Evolutionary conservation across 2,888 invertebrate species (phyloP).

Genomic region (Apantesis nais): DNA sequence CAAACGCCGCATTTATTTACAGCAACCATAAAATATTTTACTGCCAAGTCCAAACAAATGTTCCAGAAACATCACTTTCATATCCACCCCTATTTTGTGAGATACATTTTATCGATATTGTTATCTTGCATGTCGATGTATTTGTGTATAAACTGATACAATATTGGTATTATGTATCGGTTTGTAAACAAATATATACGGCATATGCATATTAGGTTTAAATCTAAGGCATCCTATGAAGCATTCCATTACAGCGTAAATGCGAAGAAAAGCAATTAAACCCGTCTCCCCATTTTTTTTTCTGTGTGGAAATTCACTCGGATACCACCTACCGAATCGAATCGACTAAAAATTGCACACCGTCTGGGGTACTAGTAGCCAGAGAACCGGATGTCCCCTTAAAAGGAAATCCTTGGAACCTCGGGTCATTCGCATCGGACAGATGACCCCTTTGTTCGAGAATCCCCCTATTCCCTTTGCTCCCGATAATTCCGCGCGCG

Average conservation of each 20-base stretch:
- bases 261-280: not conserved
- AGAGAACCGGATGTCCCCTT: no score
- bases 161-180: conserved; percentile 15
- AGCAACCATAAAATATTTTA: conserved; percentile 47
- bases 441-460: no score
- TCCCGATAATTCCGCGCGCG: no score
- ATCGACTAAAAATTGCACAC: no score
- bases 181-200: not conserved
- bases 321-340: no score
- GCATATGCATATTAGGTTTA: conserved; percentile 32
- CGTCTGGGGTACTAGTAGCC: no score
- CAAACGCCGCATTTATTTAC: conserved; percentile 40
- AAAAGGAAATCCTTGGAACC: no score
- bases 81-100: conserved; percentile 39
- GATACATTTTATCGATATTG: conserved; percentile 47
- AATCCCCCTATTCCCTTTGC: no score
- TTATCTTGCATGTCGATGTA: conserved; percentile 40
- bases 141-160: conserved; percentile 24
- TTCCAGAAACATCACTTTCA: conserved; percentile 40
- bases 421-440: no score
- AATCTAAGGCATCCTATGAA: conserved; percentile 8
- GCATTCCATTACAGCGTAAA: not conserved
- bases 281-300: no score
- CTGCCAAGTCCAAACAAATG: conserved; percentile 41
- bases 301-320: no score